Evolutionary conservation across 2,888 invertebrate genomes (phyloP).

Genomic region (Cryptophagus acutangulus): DNA sequence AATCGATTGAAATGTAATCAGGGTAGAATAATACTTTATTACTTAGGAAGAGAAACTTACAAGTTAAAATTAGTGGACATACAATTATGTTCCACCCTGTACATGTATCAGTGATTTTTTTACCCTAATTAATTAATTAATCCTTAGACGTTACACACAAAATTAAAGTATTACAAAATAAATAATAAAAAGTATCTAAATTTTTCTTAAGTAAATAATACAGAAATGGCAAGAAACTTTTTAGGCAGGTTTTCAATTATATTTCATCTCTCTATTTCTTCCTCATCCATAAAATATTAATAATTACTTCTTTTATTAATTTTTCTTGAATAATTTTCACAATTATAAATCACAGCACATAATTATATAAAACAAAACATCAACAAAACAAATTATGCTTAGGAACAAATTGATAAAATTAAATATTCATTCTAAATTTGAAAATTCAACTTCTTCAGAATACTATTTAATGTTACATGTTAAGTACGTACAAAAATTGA

Average conservation of each 20-base stretch:
- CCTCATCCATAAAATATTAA: no score
- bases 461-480: no score
- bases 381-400: constrained; percentile 40
- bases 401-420: no score
- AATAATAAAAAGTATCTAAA: constrained; percentile 37
- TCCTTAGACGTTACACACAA: constrained; percentile 13
- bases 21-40: constrained; percentile 39
- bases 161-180: constrained; percentile 31
- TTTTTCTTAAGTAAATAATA: constrained; percentile 40
- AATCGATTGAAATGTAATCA: constrained; percentile 14
- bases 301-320: background rate
- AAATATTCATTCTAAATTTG: no score
- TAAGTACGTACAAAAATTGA: no score
- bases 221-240: constrained; percentile 50
- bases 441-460: no score
- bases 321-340: constrained; percentile 31
- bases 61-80: constrained; percentile 19
- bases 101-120: constrained; percentile 2
- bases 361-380: constrained; percentile 39
- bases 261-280: constrained; percentile 31
- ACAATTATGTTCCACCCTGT: constrained; percentile 29
- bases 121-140: constrained; percentile 3
- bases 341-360: constrained; percentile 49
- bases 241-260: constrained; percentile 40
- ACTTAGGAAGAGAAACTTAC: constrained; percentile 37